Conservation (phyloP, 2,113 vertebrate genomes). For the Perca fluviatilis region DNA sequence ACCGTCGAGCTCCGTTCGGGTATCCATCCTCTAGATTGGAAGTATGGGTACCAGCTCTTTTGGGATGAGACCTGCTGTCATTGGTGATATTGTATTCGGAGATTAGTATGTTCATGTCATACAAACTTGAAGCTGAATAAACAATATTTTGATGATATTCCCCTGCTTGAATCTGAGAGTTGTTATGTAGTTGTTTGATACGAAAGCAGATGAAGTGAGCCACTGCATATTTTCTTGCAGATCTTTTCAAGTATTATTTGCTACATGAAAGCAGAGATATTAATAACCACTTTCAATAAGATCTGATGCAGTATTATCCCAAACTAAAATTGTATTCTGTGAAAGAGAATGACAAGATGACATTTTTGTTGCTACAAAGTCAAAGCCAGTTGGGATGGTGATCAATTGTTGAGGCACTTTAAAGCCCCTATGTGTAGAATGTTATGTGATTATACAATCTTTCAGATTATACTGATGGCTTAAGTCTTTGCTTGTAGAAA, state of each 20-base stretch:
- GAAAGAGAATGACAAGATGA: constrained; percentile 7
- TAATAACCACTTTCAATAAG: constrained; percentile 2
- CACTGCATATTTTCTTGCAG: constrained; percentile 6
- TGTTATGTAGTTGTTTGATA: constrained; percentile 1
- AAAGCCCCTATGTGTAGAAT: not conserved
- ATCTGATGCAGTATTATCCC: not conserved
- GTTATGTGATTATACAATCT: not conserved
- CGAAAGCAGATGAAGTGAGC: not conserved
- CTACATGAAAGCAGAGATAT: constrained; percentile 31
- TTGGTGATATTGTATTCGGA: not conserved
- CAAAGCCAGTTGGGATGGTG: constrained; percentile 4
- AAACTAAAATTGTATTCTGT: not conserved
- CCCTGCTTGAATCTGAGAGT: constrained; percentile 19
- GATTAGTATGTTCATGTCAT: not conserved
- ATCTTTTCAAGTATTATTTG: constrained; percentile 29
- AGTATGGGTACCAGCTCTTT: no score
- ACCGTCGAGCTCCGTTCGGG: no score
- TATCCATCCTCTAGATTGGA: no score
- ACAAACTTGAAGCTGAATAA: constrained; percentile 1
- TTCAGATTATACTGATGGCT: not conserved
- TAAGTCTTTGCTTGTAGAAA: not conserved
- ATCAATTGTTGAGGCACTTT: constrained; percentile 8
- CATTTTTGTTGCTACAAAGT: constrained; percentile 11
- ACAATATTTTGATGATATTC: constrained; percentile 4
- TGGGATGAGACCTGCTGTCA: no score